Percentiles rank a stretch among this genome's conserved stretches.
Evolutionary conservation across 2,888 invertebrate species (phyloP).

Genomic region (Erebia epiphron): DNA sequence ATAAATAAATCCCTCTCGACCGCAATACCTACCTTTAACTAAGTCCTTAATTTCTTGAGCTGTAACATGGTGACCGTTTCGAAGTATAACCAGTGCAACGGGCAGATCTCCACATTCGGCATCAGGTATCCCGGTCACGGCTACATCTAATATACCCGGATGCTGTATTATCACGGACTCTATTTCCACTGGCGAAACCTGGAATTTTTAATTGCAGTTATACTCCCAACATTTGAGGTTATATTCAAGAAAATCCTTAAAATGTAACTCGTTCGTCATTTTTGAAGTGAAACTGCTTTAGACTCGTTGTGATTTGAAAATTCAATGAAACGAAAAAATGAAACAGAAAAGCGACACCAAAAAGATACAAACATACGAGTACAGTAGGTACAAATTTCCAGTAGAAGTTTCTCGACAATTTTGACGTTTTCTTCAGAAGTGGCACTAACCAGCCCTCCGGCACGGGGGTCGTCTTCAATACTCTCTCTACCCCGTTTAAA

Average conservation of each 20-base stretch:
- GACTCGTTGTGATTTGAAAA: too few species aligned
- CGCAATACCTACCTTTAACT: constrained; percentile 56
- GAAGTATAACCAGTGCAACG: constrained; percentile 55
- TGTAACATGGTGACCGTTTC: constrained; percentile 43
- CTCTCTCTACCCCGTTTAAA: too few species aligned
- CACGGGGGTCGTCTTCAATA: too few species aligned
- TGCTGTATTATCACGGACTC: constrained; percentile 56
- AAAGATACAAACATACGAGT: too few species aligned
- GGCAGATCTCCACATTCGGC: constrained; percentile 49
- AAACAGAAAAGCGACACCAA: too few species aligned
- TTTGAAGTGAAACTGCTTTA: not conserved
- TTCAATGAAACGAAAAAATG: too few species aligned
- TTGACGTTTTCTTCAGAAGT: too few species aligned
- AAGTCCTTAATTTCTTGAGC: constrained; percentile 60
- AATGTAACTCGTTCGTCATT: not conserved
- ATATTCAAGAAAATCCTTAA: not conserved
- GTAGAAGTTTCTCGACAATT: too few species aligned
- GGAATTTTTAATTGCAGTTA: constrained; percentile 5
- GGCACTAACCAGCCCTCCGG: too few species aligned
- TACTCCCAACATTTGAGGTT: not conserved
- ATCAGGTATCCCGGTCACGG: constrained; percentile 56
- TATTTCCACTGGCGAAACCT: constrained; percentile 62
- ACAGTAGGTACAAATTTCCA: too few species aligned
- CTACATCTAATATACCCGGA: constrained; percentile 57
- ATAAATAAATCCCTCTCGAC: too few species aligned